These are phyloP conservation scores for Chamaea fasciata DNA, from an alignment of 2,113 vertebrate species.

Conservation along the genomic window DNA sequence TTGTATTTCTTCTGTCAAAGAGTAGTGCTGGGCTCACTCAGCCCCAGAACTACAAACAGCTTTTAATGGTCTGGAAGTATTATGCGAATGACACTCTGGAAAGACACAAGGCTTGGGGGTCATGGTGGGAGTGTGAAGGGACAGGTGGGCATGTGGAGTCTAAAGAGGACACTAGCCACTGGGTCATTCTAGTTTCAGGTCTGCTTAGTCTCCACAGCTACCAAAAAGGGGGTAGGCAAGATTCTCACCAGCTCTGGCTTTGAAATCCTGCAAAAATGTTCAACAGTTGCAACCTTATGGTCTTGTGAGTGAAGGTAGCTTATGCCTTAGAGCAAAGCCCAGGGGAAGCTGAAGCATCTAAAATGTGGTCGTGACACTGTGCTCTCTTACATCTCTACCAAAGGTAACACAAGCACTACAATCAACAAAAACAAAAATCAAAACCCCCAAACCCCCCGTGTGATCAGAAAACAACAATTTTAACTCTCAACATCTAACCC, in stretches of 20 bases:
- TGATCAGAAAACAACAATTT: conserved; percentile 16
- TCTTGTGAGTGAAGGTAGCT: background rate
- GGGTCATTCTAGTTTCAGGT: background rate
- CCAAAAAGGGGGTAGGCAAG: background rate
- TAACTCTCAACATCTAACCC: conserved; percentile 23
- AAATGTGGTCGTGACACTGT: background rate
- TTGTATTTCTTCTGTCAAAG: conserved; percentile 67
- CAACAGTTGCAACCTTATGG: background rate
- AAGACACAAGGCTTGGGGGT: conserved; percentile 43
- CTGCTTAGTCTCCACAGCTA: conserved; percentile 36
- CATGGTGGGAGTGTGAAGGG: conserved; percentile 15
- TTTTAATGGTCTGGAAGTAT: conserved; percentile 63
- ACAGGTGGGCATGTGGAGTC: background rate
- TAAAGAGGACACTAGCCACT: background rate
- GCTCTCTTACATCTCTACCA: background rate
- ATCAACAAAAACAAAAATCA: background rate
- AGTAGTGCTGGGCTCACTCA: conserved; percentile 54
- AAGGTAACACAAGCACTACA: conserved; percentile 15
- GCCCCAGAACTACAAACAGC: conserved; percentile 56
- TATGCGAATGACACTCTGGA: conserved; percentile 38
- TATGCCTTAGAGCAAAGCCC: conserved; percentile 36
- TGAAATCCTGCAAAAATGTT: conserved; percentile 39
- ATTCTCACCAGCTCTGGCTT: conserved; percentile 1
- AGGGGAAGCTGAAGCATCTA: conserved; percentile 23
- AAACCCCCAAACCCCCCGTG: background rate